Base-by-base conservation (phyloP, 2,888 invertebrate genomes). In the Pheosia tremula region DNA sequence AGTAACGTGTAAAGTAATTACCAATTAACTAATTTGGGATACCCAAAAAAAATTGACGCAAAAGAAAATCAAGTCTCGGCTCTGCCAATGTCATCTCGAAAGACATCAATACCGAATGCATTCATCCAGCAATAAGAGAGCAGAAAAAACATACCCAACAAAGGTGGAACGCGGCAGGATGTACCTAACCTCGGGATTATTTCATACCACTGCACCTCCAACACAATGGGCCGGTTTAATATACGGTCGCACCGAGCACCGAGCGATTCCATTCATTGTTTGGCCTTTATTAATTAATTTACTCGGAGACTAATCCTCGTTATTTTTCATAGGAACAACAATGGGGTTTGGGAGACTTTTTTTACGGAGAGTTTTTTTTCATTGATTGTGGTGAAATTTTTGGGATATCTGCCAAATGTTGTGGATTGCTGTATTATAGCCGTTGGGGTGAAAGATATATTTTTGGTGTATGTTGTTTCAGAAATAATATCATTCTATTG, bases 201-300 rank as follows among this genome's bases (percentile, higher is more conserved):
- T 58, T 59, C 65, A 68, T 59, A 60, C 58, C 61, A 65, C 24
- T 69, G 69, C 69, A 66, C 70, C 66, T 59, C 61, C 60, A 66
- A 69, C 62, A 63, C 83, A 71, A 82, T 81, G 74, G 82, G 68
- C 59, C 66, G 71, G 59, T 72, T 77, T 79, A 80, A 84, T 82
- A 84, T 81, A 84, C 81, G 82, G 72, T 71, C 68, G 73, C 71
- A 62, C 65, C 62, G 61, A 65, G 67, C 59, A 67, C 60, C 54
- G 62, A 67, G 63, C 76, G 70, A 74, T 74, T 73, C 75, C 72
- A 68, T 74, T 78, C 82, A 80, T 83, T 83, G 84, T 83, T 81
- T 78, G 68, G 66, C 71, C 75, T 79, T 77, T 80, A 79, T 78
- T 81, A 75, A 83, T 84, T 81, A 81, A 83, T 82, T 84, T 77